These are phyloP conservation scores for Mesorhabditis belari DNA, from an alignment of 2,888 invertebrate species.

Conservation along the genomic window DNA sequence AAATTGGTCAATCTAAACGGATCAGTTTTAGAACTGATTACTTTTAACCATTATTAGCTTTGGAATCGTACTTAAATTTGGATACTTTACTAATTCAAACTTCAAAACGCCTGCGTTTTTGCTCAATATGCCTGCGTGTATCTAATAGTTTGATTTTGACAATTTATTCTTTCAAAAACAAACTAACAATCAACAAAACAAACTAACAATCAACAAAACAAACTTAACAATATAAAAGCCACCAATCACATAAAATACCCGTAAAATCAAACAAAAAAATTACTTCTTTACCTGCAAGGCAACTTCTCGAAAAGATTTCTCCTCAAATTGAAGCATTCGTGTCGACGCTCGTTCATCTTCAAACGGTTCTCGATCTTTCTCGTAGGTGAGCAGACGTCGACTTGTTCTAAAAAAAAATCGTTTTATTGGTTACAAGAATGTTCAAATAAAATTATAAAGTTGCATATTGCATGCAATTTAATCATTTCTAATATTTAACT, in stretches of 20 bases:
- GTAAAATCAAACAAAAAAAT: neutral
- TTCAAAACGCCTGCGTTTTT: too few species aligned
- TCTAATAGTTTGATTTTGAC: too few species aligned
- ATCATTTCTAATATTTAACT: neutral
- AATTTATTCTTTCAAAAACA: too few species aligned
- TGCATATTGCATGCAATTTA: constrained; percentile 2
- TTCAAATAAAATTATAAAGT: constrained; percentile 11
- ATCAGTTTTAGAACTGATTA: too few species aligned
- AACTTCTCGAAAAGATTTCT: neutral
- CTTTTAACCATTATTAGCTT: too few species aligned
- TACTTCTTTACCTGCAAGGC: neutral
- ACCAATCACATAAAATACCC: neutral
- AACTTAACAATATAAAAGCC: neutral
- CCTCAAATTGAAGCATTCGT: neutral
- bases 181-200: neutral
- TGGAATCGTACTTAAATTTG: too few species aligned
- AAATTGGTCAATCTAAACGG: too few species aligned
- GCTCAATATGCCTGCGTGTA: too few species aligned
- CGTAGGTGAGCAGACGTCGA: constrained; percentile 35
- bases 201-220: neutral
- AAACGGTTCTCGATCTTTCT: constrained; percentile 25
- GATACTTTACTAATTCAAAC: too few species aligned
- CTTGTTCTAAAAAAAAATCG: constrained; percentile 16
- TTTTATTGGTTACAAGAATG: neutral
- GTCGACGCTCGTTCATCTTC: neutral